Conservation (phyloP, 2,888 invertebrate species). For the Pseudoips prasinana region DNA sequence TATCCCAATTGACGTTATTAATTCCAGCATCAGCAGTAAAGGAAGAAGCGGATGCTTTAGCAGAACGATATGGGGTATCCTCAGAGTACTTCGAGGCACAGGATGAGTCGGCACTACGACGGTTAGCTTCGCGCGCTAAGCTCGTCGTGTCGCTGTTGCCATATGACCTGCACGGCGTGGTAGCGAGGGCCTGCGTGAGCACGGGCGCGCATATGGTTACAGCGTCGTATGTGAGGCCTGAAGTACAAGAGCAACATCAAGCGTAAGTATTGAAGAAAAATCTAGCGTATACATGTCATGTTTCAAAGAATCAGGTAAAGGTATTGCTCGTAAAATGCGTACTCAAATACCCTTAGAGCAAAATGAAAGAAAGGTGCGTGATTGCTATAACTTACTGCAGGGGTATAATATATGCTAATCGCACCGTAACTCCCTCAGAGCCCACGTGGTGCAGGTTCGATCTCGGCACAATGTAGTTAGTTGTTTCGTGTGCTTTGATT, state of each 20-base stretch:
- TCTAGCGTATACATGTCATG: too few species aligned
- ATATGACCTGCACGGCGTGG: constrained; percentile 92
- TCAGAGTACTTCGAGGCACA: constrained; percentile 92
- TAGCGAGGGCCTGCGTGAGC: constrained; percentile 94
- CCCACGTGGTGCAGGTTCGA: too few species aligned
- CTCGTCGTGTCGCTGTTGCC: constrained; percentile 95
- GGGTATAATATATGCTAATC: too few species aligned
- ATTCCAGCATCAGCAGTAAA: constrained; percentile 88
- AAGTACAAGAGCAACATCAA: constrained; percentile 89
- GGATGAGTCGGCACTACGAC: constrained; percentile 86
- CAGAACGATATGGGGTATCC: constrained; percentile 88
- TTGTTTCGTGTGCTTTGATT: too few species aligned
- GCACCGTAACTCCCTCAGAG: too few species aligned
- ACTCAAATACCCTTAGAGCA: too few species aligned
- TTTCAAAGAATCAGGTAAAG: too few species aligned
- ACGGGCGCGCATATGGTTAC: constrained; percentile 96
- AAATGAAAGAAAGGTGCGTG: too few species aligned
- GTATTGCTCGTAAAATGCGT: too few species aligned
- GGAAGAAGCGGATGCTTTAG: constrained; percentile 93
- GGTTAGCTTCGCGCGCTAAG: constrained; percentile 87
- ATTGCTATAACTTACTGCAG: too few species aligned
- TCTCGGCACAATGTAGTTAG: too few species aligned
- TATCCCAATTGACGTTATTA: too few species aligned
- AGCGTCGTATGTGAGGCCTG: constrained; percentile 95
- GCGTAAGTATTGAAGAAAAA: constrained; percentile 73